A percentile compares a stretch with the other conserved stretches of the same genome.
Evolutionary conservation across 2,888 invertebrate genomes (phyloP).

Genomic region (Epinotia demarniana): DNA sequence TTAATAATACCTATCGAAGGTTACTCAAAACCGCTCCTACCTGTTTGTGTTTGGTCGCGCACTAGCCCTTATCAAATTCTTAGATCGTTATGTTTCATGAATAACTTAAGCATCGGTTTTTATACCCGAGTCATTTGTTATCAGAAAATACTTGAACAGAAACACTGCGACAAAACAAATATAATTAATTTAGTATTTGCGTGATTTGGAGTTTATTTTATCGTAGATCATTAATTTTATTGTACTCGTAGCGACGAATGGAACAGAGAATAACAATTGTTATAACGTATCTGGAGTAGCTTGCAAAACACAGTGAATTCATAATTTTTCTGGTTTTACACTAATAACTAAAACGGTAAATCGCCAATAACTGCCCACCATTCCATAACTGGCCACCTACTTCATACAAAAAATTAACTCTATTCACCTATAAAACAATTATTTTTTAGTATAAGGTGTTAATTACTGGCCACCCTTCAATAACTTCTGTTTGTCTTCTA

Average conservation of each 20-base stretch:
- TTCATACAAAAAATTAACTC: too few species aligned
- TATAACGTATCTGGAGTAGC: too few species aligned
- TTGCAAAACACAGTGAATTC: too few species aligned
- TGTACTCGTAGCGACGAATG: slow-evolving; percentile 3
- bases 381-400: too few species aligned
- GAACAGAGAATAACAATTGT: background rate
- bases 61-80: slow-evolving; percentile 24
- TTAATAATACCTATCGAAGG: background rate
- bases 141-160: slow-evolving; percentile 22
- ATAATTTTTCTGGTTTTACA: too few species aligned
- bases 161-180: slow-evolving; percentile 3
- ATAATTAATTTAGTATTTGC: slow-evolving; percentile 34
- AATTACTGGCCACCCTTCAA: too few species aligned
- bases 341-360: too few species aligned
- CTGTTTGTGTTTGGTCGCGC: slow-evolving; percentile 10
- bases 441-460: too few species aligned
- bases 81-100: slow-evolving; percentile 13
- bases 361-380: too few species aligned
- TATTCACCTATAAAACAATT: too few species aligned
- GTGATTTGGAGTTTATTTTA: slow-evolving; percentile 21
- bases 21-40: background rate
- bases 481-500: too few species aligned
- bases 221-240: slow-evolving; percentile 31
- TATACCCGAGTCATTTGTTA: slow-evolving; percentile 20
- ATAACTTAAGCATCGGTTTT: slow-evolving; percentile 15